Evolutionary conservation across 1,140 invertebrate genomes (phyloP).

Genomic region (Sitodiplosis mosellana): DNA sequence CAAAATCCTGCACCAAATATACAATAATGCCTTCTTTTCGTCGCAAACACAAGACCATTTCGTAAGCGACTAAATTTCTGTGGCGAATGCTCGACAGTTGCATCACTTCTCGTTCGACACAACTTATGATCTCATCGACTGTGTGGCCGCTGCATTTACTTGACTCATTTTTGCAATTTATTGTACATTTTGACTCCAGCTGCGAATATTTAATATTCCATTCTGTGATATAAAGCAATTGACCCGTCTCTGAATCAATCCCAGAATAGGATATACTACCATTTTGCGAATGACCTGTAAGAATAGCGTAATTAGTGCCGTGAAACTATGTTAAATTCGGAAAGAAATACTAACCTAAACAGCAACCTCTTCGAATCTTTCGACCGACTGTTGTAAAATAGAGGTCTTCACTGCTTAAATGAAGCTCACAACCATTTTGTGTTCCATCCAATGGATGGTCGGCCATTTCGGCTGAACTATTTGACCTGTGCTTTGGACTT

Average conservation of each 20-base stretch:
- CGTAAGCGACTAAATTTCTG: slow-evolving; percentile 49
- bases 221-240: slow-evolving; percentile 46
- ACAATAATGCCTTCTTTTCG: slow-evolving; percentile 36
- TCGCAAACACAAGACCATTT: slow-evolving; percentile 43
- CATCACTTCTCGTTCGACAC: slow-evolving; percentile 53
- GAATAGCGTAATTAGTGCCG: slow-evolving; percentile 4
- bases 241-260: slow-evolving; percentile 44
- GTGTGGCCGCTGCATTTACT: slow-evolving; percentile 17
- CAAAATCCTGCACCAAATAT: slow-evolving; percentile 46
- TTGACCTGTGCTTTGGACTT: slow-evolving; percentile 10
- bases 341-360: slow-evolving; percentile 9
- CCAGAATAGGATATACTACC: slow-evolving; percentile 50
- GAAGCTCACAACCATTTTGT: slow-evolving; percentile 18
- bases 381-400: slow-evolving; percentile 20
- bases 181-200: slow-evolving; percentile 14
- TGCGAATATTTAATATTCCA: slow-evolving; percentile 40
- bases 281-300: slow-evolving; percentile 36
- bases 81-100: slow-evolving; percentile 47
- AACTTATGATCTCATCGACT: slow-evolving; percentile 25
- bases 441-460: slow-evolving; percentile 17
- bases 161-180: slow-evolving; percentile 5
- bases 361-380: slow-evolving; percentile 18
- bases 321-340: slow-evolving; percentile 29
- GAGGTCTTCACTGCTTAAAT: slow-evolving; percentile 17
- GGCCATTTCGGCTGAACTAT: slow-evolving; percentile 20